Conservation (phyloP, 2,888 invertebrate genomes). For the Physocephala rufipes region DNA sequence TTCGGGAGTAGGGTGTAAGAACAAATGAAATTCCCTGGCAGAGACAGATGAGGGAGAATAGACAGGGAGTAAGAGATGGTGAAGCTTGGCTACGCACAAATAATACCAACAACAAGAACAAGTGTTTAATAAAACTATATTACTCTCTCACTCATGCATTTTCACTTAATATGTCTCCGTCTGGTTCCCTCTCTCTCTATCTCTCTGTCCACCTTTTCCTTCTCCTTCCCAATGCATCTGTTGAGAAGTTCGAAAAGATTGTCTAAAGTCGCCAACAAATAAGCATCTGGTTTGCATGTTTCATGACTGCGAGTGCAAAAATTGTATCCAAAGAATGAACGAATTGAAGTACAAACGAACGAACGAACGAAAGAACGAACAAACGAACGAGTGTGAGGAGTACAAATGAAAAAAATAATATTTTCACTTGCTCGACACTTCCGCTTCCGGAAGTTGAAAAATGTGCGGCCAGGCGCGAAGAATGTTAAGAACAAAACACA, state of each 20-base stretch:
- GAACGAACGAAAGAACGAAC: slow-evolving; percentile 11
- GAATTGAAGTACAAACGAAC: slow-evolving; percentile 5
- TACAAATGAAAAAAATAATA: slow-evolving; percentile 15
- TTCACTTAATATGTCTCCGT: background rate
- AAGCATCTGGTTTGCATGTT: slow-evolving; percentile 52
- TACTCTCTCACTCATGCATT: background rate
- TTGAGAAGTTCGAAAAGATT: slow-evolving; percentile 29
- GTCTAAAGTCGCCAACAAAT: slow-evolving; percentile 39
- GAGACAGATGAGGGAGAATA: too few species aligned
- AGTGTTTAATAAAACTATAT: slow-evolving; percentile 5
- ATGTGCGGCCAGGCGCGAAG: slow-evolving; percentile 21
- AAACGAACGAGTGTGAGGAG: slow-evolving; percentile 16
- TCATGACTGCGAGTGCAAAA: slow-evolving; percentile 37
- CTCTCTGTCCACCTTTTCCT: background rate
- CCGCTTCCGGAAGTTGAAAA: slow-evolving; percentile 32
- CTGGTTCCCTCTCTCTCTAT: too few species aligned
- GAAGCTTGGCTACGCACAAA: slow-evolving; percentile 4
- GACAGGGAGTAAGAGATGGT: slow-evolving; percentile 10
- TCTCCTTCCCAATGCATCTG: background rate
- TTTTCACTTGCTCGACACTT: slow-evolving; percentile 33
- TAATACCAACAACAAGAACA: background rate
- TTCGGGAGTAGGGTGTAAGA: too few species aligned
- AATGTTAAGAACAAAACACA: slow-evolving; percentile 2
- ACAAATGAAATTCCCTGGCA: slow-evolving; percentile 21
- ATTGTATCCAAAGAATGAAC: slow-evolving; percentile 10